Percentiles rank a stretch among this genome's conserved stretches.
Conservation (phyloP, 2,888 invertebrate species). For the Drosophila tanythrix region DNA sequence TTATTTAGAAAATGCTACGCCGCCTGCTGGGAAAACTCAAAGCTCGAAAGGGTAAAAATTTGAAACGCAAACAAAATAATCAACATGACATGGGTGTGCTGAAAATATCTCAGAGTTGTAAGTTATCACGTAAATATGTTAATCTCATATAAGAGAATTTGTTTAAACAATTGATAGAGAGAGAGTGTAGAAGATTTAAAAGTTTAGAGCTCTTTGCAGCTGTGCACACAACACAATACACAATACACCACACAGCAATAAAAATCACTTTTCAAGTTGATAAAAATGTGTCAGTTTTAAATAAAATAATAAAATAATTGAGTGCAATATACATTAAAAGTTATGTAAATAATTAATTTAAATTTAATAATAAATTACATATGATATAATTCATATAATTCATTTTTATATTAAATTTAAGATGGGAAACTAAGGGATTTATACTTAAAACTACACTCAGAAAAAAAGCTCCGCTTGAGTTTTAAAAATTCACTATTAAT, state of each 20-base stretch:
- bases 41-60: slow-evolving; percentile 9
- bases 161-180: not conserved
- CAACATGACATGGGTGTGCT: slow-evolving; percentile 29
- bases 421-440: not conserved
- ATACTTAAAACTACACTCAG: not conserved
- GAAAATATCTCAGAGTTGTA: slow-evolving; percentile 35
- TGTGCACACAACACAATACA: not conserved
- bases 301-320: not conserved
- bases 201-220: not conserved
- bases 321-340: not conserved
- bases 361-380: not conserved
- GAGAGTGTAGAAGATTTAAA: not conserved
- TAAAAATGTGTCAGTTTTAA: not conserved
- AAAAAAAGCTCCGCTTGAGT: not conserved
- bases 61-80: slow-evolving; percentile 20
- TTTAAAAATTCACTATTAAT: not conserved
- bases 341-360: not conserved
- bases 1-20: slow-evolving; percentile 40
- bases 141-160: not conserved
- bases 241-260: not conserved
- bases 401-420: not conserved
- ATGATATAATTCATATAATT: not conserved
- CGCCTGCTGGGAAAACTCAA: slow-evolving; percentile 46
- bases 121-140: slow-evolving; percentile 30
- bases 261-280: not conserved